Base-by-base conservation (phyloP, 2,113 vertebrate genomes). In the Laticauda colubrina region DNA sequence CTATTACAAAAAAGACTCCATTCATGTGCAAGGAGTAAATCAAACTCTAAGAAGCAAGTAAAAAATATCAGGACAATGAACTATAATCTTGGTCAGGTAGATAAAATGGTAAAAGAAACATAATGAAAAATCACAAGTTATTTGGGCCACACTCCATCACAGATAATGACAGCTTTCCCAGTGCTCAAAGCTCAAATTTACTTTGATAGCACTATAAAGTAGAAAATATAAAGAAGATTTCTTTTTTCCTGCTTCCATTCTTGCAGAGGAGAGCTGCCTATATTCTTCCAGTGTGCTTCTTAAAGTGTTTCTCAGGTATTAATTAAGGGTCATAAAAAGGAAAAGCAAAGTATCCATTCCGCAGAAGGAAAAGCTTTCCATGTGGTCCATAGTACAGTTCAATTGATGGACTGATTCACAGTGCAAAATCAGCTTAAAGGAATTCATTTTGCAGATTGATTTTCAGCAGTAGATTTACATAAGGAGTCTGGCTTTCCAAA, bases 91-190 rank as follows among this genome's bases (percentile, higher is more conserved):
- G 1, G 85, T 61, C 88, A 92, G 90, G 51, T 90, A 69, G 90
- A 90, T 34, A 48, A 91, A 93, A 95, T 34, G 43, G 56, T 39
- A 45, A 53, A 45, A 91, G 12, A 26, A 18, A 26, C 48, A 12
- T 15, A 89, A 89, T 88, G 57, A 93, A 95, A 90, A 61, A 24
- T 34, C 34, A 64, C 45, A 55, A 87, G 61, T 18, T 5, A 92
- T 90, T 81, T 51, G 29, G 85, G 90, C 43, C 56, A 53, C 85
- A 81, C 85, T 90, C 48, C 48, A 92, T 89, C 91, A 10, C 51
- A 93, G 91, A 88, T 95, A 96, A 92, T 0, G 55, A 53, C 93
- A 81, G 48, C 88, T 90, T 91, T 92, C 92, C 39, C 39, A 48
- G 91, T 87, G 81, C 91, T 92, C 86, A 59, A 92, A 86, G 87